Percentiles rank a stretch among this genome's conserved stretches.
Evolutionary conservation across 2,888 invertebrate species (phyloP).

Genomic region (Microdon myrmicae): DNA sequence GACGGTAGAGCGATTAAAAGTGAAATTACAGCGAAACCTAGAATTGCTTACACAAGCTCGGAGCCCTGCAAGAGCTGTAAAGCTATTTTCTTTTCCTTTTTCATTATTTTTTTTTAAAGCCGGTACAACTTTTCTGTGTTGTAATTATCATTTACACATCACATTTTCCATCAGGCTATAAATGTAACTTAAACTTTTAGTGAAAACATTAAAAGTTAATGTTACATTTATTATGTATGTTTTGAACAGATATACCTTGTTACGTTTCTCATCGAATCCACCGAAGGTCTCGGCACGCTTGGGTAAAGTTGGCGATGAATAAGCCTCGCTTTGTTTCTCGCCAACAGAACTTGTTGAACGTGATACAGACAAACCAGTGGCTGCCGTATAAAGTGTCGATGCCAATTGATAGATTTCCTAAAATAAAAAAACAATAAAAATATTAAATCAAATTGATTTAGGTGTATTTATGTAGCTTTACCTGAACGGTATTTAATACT

Average conservation of each 20-base stretch:
- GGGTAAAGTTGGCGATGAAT: slow-evolving; percentile 86
- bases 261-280: slow-evolving; percentile 81
- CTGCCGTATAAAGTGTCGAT: slow-evolving; percentile 75
- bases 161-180: too few relatives aligned
- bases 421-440: neutral
- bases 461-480: slow-evolving; percentile 13
- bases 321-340: slow-evolving; percentile 87
- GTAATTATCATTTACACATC: too few relatives aligned
- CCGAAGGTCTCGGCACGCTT: slow-evolving; percentile 96
- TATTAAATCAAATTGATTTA: neutral
- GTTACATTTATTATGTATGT: neutral
- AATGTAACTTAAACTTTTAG: too few relatives aligned
- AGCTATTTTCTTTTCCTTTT: too few relatives aligned
- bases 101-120: too few relatives aligned
- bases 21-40: too few relatives aligned
- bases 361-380: slow-evolving; percentile 79
- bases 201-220: neutral
- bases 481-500: slow-evolving; percentile 69
- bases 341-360: slow-evolving; percentile 94
- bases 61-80: too few relatives aligned
- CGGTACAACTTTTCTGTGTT: too few relatives aligned
- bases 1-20: too few relatives aligned
- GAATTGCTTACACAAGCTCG: too few relatives aligned
- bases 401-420: slow-evolving; percentile 79
- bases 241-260: slow-evolving; percentile 56